Evolutionary conservation across 2,797 vertebrate species (phyloP).

Genomic region (Cuculus canorus): DNA sequence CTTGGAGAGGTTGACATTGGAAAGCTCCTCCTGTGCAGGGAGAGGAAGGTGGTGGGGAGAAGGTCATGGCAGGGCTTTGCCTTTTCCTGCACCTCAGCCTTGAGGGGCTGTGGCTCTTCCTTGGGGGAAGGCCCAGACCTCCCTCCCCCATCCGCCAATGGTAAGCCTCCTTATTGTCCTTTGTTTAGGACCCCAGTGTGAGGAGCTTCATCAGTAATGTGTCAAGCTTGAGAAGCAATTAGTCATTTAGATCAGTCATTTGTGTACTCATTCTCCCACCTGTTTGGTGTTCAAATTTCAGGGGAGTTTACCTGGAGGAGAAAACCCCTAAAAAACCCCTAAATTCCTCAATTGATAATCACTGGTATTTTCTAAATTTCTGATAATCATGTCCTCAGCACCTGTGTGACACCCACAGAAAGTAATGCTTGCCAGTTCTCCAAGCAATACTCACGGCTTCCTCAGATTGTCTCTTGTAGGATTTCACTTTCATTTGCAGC

Average conservation of each 20-base stretch:
- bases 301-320: not conserved
- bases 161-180: not conserved
- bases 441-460: constrained; percentile 54
- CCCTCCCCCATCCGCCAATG: not conserved
- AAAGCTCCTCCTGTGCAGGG: constrained; percentile 83
- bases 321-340: not conserved
- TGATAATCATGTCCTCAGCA: too few relatives aligned
- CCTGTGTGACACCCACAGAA: too few relatives aligned
- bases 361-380: too few relatives aligned
- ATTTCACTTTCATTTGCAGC: constrained; percentile 63
- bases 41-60: not conserved
- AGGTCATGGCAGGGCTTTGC: not conserved
- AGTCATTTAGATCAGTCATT: not conserved
- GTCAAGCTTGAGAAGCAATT: not conserved
- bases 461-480: constrained; percentile 60
- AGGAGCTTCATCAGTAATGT: not conserved
- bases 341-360: not conserved
- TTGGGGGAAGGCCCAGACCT: not conserved
- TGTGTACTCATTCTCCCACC: not conserved
- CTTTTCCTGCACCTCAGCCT: not conserved
- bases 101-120: not conserved
- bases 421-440: not conserved
- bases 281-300: not conserved
- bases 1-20: constrained; percentile 72
- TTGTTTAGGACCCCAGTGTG: not conserved